A percentile compares a stretch with the other conserved stretches of the same genome.
Evolutionary conservation across 2,888 invertebrate genomes (phyloP).

Genomic region (Meliscaeva auricollis): DNA sequence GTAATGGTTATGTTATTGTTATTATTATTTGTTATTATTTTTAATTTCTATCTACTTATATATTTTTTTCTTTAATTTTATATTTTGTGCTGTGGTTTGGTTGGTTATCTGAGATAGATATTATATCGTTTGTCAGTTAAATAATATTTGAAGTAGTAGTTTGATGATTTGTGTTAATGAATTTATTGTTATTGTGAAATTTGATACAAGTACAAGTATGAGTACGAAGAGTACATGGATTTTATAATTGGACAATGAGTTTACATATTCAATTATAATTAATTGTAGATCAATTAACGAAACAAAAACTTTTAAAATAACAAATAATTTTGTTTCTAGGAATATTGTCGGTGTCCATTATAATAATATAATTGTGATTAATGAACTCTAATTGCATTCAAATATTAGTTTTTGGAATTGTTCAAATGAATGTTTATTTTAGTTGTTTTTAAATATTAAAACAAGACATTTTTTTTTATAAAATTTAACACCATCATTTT

Average conservation of each 20-base stretch:
- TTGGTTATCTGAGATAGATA: neutral
- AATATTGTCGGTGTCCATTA: neutral
- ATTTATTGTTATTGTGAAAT: conserved; percentile 57
- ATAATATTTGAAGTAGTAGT: neutral
- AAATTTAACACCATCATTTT: too few relatives aligned
- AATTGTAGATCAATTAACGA: neutral
- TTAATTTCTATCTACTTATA: conserved; percentile 24
- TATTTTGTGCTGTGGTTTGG: conserved; percentile 7
- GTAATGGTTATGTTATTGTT: conserved; percentile 39
- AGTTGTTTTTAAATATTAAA: too few relatives aligned
- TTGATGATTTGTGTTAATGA: conserved; percentile 14
- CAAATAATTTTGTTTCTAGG: neutral
- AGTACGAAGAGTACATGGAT: too few relatives aligned
- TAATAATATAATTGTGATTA: neutral
- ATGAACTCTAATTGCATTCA: neutral
- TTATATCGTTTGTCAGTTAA: neutral
- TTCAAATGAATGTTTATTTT: too few relatives aligned
- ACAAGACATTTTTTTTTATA: too few relatives aligned
- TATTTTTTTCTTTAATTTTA: neutral
- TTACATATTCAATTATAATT: conserved; percentile 28
- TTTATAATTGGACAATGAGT: conserved; percentile 48
- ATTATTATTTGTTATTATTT: conserved; percentile 34
- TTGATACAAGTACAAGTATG: neutral
- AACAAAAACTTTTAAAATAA: neutral
- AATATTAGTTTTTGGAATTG: neutral